These are phyloP conservation scores for Netelia melanura DNA, from an alignment of 2,888 invertebrate species.

Conservation along the genomic window DNA sequence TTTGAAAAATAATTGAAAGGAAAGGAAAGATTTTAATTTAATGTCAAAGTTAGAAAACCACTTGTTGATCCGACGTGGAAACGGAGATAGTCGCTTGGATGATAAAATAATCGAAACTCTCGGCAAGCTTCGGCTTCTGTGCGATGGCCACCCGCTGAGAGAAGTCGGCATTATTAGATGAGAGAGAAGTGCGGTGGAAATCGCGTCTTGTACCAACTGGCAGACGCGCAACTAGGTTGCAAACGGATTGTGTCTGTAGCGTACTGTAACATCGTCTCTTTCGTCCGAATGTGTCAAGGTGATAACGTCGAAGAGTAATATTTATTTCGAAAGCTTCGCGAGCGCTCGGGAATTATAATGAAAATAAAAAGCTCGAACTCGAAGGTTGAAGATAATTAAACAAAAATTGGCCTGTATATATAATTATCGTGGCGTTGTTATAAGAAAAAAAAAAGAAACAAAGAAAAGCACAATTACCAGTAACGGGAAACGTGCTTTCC, in stretches of 20 bases:
- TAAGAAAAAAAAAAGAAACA: neutral
- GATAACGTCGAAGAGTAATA: conserved; percentile 56
- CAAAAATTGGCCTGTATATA: neutral
- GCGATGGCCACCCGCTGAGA: conserved; percentile 46
- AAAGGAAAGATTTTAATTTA: neutral
- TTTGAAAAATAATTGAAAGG: neutral
- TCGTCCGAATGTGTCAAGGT: conserved; percentile 76
- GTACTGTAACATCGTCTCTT: conserved; percentile 65
- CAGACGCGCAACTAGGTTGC: conserved; percentile 77
- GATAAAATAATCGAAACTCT: conserved; percentile 36
- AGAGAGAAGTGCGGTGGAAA: conserved; percentile 41
- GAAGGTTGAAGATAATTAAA: neutral
- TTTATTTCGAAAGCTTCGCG: neutral
- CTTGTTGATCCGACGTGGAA: conserved; percentile 21
- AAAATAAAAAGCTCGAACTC: neutral
- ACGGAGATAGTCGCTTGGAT: neutral
- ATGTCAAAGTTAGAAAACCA: conserved; percentile 8
- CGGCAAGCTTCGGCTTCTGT: conserved; percentile 66
- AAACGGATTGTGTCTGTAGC: conserved; percentile 70
- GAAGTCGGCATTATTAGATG: conserved; percentile 45
- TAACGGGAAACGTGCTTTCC: conserved; percentile 84
- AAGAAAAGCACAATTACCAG: conserved; percentile 78
- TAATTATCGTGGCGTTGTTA: neutral
- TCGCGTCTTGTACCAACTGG: conserved; percentile 75
- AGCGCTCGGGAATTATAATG: neutral